Evolutionary conservation across 2,113 vertebrate genomes (phyloP), one percentile per base, ranked within the genome.

Genomic region (Phylloscopus whistleri): DNA sequence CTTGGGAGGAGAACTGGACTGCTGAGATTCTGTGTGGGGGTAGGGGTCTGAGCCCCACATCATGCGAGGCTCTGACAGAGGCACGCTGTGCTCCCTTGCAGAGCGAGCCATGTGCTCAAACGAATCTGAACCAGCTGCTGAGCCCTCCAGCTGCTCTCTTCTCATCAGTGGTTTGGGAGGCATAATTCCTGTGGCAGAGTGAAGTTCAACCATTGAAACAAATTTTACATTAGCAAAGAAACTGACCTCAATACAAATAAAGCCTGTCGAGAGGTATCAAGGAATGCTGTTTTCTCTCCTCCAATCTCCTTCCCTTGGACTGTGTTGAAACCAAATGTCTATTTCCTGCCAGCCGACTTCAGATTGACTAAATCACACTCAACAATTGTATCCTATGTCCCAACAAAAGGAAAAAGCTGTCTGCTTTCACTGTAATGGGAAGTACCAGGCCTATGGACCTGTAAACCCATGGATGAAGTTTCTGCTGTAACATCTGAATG

Each of bases 41-140:
- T 99, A 99, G 0, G 99, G 97, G 9, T 99, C 99, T 22, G 99
- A 98, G 9, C 99, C 99, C 99, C 99, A 99, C 89, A 99, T 98
- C 96, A 99, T 95, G 51, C 98, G 98, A 13, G 99, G 98, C 84
- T 99, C 99, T 55, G 98, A 97, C 52, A 98, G 92, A 4, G 99
- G 97, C 68, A 99, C 89, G 5, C 98, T 72, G 39, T 99, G 99
- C 73, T 99, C 99, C 96, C 99, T 98, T 17, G 98, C 96, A 11
- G 99, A 98, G 78, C 99, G 97, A 70, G 98, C 98, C 60, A 99
- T 96, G 84, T 99, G 99, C 79, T 99, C 99, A 91, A 99, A 99
- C 4, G 99, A 98, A 87, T 99, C 99, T 1, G 99, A 98, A 82
- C 97, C 98, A 53, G 98, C 96, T 67, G 98, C 97, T 21, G 98